Evolutionary conservation across 2,797 vertebrate species (phyloP).

Genomic region (Selene dorsalis): DNA sequence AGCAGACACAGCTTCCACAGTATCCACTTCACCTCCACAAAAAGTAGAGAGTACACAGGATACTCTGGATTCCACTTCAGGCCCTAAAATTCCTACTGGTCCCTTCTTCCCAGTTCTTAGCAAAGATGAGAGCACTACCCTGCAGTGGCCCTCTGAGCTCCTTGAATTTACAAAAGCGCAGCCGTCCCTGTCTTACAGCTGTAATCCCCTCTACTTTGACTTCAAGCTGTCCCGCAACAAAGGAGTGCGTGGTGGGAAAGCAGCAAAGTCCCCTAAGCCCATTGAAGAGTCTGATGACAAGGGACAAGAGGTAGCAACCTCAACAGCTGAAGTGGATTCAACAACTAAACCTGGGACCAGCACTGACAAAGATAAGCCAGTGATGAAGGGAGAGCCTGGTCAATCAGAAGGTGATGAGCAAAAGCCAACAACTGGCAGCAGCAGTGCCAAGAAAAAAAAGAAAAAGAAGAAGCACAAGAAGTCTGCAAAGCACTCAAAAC

Average conservation of each 20-base stretch:
- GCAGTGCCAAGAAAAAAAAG: slow-evolving; percentile 88
- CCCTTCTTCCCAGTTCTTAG: slow-evolving; percentile 97
- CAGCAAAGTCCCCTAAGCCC: slow-evolving; percentile 72
- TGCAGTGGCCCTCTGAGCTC: slow-evolving; percentile 99
- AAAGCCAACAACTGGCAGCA: slow-evolving; percentile 72
- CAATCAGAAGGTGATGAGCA: slow-evolving; percentile 76
- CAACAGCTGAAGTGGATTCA: slow-evolving; percentile 65
- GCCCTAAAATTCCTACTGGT: slow-evolving; percentile 90
- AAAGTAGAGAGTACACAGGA: slow-evolving; percentile 75
- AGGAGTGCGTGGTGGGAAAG: slow-evolving; percentile 77
- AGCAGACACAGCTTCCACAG: slow-evolving; percentile 38
- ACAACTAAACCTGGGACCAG: slow-evolving; percentile 63
- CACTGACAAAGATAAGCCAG: slow-evolving; percentile 74
- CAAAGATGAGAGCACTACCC: slow-evolving; percentile 96
- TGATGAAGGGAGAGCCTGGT: slow-evolving; percentile 64
- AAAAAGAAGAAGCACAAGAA: slow-evolving; percentile 99
- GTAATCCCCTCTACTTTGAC: slow-evolving; percentile 98
- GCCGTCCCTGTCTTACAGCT: slow-evolving; percentile 96
- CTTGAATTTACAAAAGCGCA: slow-evolving; percentile 95
- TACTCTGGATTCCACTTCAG: slow-evolving; percentile 75
- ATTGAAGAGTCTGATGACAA: slow-evolving; percentile 75
- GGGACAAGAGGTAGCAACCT: slow-evolving; percentile 65
- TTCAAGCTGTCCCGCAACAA: slow-evolving; percentile 97
- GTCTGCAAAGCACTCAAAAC: slow-evolving; percentile 90
- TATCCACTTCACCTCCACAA: slow-evolving; percentile 54